Evolutionary conservation across 1,140 invertebrate genomes (phyloP), one percentile per base, ranked within the genome.

Genomic region (Drosophila pruinosa): DNA sequence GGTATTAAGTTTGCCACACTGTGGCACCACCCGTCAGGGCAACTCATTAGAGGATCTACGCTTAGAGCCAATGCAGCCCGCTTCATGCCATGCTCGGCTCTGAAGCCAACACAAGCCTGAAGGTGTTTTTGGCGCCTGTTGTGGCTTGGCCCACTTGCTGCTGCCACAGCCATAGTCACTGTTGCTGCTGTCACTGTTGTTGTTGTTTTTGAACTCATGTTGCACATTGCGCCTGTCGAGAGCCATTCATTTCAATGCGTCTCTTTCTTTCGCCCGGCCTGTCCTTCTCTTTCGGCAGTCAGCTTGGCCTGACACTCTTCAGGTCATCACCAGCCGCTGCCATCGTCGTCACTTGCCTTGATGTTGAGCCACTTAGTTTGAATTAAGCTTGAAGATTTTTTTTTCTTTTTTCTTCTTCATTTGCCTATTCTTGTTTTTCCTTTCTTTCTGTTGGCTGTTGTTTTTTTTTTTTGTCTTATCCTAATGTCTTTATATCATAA

Each of bases 181-280:
- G 26, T 24, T 45, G 26, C 28, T 68, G 36, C 15, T 45, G 50
- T 28, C 43, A 41, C 7, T 39, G 54, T 26, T 54, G 47, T 10
- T 63, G 57, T 21, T 53, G 61, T n/a, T 41, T 15, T 17, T 43
- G 57, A 57, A 69, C 72, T 73, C 59, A 65, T 81, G 77, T 88
- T 85, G 81, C 82, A 80, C 61, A 78, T 88, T 81, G 77, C 81
- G 77, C 70, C 82, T 77, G 77, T 81, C 81, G 73, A 85, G 81
- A 61, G 77, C 56, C 82, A 86, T 81, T 86, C 78, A 88, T 74
- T 85, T 73, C 38, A 41, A 24, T 43, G 48, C 52, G 17, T 10
- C 22, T 17, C 47, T 6, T n/a, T 3, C 14, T 48, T 17, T 22
- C 5, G 4, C 2, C 34, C 15, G 36, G 14, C 31, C n/a, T 24